Percentiles rank a stretch among this genome's conserved stretches.
phyloP scores from a whole-genome alignment of 1,140 invertebrate genomes.

The Dendrolimus kikuchii region DNA sequence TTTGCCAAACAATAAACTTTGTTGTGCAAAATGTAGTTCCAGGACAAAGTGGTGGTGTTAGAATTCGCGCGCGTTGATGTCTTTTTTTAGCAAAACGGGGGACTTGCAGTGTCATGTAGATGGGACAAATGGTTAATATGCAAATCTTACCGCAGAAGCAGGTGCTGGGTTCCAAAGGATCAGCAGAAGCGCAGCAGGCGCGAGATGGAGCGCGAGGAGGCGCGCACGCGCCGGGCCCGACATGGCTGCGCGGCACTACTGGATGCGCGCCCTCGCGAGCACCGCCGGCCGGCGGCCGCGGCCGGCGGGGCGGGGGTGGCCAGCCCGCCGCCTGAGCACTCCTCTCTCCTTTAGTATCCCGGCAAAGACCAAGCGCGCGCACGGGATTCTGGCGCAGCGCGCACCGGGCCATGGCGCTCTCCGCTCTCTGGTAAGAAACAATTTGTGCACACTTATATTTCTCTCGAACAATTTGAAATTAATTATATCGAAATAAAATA shows the following conservation, averaged over 20 bases:
- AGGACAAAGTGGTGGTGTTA: not conserved
- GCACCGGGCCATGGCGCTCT: slow-evolving; percentile 61
- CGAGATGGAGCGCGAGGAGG: slow-evolving; percentile 39
- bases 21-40: slow-evolving; percentile 1
- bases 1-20: not conserved
- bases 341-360: slow-evolving; percentile 63
- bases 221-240: slow-evolving; percentile 56
- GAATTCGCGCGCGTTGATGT: slow-evolving; percentile 45
- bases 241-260: slow-evolving; percentile 66
- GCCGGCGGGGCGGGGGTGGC: slow-evolving; percentile 38
- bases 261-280: slow-evolving; percentile 45
- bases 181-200: slow-evolving; percentile 41
- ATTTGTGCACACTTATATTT: not conserved
- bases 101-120: not conserved
- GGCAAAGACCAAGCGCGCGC: slow-evolving; percentile 65
- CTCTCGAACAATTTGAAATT: not conserved
- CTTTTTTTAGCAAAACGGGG: slow-evolving; percentile 27
- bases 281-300: slow-evolving; percentile 28
- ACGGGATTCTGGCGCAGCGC: slow-evolving; percentile 62
- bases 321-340: slow-evolving; percentile 44
- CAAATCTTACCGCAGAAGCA: slow-evolving; percentile 43
- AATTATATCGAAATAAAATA: not conserved
- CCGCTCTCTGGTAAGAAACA: slow-evolving; percentile 56
- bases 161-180: slow-evolving; percentile 41
- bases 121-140: too few relatives aligned